Evolutionary conservation across 2,797 vertebrate genomes (phyloP).

Genomic region (Lepilemur septentrionalis): DNA sequence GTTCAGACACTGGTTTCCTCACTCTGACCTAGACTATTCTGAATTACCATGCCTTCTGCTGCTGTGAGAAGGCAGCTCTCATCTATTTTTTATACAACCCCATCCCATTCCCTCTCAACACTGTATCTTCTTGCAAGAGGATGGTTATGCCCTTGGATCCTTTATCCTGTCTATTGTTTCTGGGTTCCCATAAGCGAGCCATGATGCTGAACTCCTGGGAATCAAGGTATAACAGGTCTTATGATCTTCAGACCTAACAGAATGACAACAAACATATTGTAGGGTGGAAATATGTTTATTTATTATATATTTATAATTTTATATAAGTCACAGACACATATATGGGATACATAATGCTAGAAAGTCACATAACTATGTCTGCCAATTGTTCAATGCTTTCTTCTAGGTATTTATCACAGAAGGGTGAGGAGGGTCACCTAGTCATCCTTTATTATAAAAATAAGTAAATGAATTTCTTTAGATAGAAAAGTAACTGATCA

Average conservation of each 20-base stretch:
- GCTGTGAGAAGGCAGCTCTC: background rate
- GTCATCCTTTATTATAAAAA: background rate
- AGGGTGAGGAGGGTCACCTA: background rate
- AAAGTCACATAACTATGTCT: background rate
- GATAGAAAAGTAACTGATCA: constrained; percentile 28
- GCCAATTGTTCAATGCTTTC: background rate
- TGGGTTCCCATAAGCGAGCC: background rate
- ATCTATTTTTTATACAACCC: background rate
- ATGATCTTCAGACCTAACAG: background rate
- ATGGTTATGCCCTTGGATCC: fast-evolving
- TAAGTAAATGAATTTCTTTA: constrained; percentile 9
- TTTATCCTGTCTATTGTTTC: background rate
- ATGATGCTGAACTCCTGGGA: background rate
- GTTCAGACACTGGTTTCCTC: background rate
- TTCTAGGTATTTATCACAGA: background rate
- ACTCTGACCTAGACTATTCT: background rate
- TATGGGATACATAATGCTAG: background rate
- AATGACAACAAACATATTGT: background rate
- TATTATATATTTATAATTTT: background rate
- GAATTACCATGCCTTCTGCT: background rate
- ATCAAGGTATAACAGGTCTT: background rate
- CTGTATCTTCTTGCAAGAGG: background rate
- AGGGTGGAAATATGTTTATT: constrained; percentile 35
- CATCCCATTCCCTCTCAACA: background rate
- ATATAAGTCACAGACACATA: background rate